Evolutionary conservation across 2,797 vertebrate genomes (phyloP), one percentile per base, ranked within the genome.

Genomic region (Acridotheres tristis): DNA sequence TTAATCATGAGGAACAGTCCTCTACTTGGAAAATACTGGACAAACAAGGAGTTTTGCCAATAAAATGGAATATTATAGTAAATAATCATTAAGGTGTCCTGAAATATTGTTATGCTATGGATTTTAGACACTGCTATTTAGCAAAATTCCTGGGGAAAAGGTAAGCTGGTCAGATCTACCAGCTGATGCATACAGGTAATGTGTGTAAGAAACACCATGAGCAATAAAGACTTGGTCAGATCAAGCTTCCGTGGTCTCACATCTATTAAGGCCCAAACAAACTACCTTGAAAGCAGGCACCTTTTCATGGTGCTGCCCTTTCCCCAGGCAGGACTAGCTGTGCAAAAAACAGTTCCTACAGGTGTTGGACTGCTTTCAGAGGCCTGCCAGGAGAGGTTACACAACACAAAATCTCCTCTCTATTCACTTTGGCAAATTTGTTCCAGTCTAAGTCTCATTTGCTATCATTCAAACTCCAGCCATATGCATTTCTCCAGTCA

Each of bases 1-100:
- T 89, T 97, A 89, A 88, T 89, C 90, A 85, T 34, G 36, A 95
- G 78, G 90, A 96, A 91, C 84, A 93, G 82, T 87, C 53, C 38
- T 93, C 34, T 51, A 68, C 87, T 92, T 85, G 54, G 72, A 92
- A 96, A 93, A 96, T 36, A 90, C 21, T 0, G 0, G 58, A 91
- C 29, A 94, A 96, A 94, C 40, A 90, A 78, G 66, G 51, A 71
- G 26, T 19, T 94, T 91, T 86, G 75, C 26, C 58, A 96, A 87
- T 78, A 85, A 92, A 89, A 90, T 74, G 13, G 38, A 94, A 42
- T 85, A 82, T 65, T 89, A 54, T 61, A 87, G 54, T 91, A 92
- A 96, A 90, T 91, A 93, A 81, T 87, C 42, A 85, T 85, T 88
- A 93, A 87, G 34, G 40, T 78, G 67, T 47, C n/a, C 45, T 17